Conservation (phyloP, 1,140 invertebrate genomes). For the Pemphigus obesinymphae region DNA sequence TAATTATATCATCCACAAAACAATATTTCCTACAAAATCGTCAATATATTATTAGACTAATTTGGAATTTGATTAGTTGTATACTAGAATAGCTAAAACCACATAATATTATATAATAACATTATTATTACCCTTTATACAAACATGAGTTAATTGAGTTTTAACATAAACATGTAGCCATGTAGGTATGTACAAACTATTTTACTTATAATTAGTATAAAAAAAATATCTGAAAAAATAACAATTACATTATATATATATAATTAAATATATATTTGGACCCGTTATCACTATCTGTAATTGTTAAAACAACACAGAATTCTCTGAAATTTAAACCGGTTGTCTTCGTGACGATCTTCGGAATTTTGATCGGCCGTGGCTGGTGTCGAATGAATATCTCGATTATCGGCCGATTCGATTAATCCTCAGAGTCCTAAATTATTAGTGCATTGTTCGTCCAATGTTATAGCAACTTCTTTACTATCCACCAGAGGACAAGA, state of each 20-base stretch:
- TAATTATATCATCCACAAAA: background rate
- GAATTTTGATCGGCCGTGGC: slow-evolving; percentile 23
- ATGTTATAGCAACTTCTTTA: background rate
- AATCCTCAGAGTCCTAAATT: slow-evolving; percentile 32
- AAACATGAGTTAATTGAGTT: background rate
- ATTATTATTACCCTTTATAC: slow-evolving; percentile 1
- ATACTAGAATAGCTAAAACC: background rate
- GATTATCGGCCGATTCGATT: slow-evolving; percentile 40
- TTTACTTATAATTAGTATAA: background rate
- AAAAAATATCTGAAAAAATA: background rate
- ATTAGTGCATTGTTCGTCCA: slow-evolving; percentile 2
- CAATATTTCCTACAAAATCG: background rate
- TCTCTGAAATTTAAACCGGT: slow-evolving; percentile 24
- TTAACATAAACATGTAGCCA: background rate
- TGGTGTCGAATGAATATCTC: slow-evolving; percentile 17
- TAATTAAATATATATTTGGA: background rate
- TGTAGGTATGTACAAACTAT: background rate
- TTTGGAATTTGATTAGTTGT: background rate
- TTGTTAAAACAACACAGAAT: slow-evolving; percentile 31
- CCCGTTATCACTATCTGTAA: slow-evolving; percentile 29
- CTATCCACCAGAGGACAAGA: background rate
- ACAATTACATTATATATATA: background rate
- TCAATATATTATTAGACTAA: background rate
- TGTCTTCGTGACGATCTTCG: background rate
- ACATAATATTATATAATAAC: background rate